A percentile compares a stretch with the other conserved stretches of the same genome.
phyloP scores from a whole-genome alignment of 1,140 invertebrate species.

The Drosophila paulistorum region DNA sequence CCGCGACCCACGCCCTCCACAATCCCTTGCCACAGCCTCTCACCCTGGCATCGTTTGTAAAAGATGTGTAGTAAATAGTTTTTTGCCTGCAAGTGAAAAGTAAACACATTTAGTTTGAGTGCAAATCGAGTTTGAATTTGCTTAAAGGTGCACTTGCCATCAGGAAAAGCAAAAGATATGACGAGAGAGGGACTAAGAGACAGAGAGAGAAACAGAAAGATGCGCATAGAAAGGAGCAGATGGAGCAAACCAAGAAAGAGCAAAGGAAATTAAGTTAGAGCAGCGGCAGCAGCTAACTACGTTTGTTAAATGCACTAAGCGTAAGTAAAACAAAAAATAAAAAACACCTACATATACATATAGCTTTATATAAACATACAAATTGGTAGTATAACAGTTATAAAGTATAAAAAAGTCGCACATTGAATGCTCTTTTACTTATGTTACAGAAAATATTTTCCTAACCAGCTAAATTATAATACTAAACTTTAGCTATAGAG shows the following conservation, averaged over 20 bases:
- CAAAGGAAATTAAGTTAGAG: slow-evolving; percentile 27
- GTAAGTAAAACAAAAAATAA: slow-evolving; percentile 23
- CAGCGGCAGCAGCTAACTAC: slow-evolving; percentile 45
- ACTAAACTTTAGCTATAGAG: too few species aligned
- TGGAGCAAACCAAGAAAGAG: slow-evolving; percentile 11
- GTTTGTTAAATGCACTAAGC: slow-evolving; percentile 57
- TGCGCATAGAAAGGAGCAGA: neutral
- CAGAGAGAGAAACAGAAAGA: neutral
- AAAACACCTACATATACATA: neutral
- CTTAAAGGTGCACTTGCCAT: slow-evolving; percentile 55
- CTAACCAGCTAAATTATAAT: too few species aligned
- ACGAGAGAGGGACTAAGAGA: too few species aligned
- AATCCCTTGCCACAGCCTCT: neutral
- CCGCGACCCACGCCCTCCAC: neutral
- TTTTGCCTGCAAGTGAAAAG: slow-evolving; percentile 67
- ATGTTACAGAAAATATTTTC: too few species aligned
- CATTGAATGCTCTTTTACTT: neutral
- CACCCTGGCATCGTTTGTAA: slow-evolving; percentile 9
- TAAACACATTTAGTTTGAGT: slow-evolving; percentile 75
- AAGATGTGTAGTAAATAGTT: slow-evolving; percentile 68
- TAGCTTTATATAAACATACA: neutral
- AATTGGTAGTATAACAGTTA: neutral
- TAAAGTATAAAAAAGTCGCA: neutral
- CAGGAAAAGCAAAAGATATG: neutral
- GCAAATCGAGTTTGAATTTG: slow-evolving; percentile 78